Evolutionary conservation across 1,140 invertebrate genomes (phyloP).

Genomic region (Papilio dardanus): DNA sequence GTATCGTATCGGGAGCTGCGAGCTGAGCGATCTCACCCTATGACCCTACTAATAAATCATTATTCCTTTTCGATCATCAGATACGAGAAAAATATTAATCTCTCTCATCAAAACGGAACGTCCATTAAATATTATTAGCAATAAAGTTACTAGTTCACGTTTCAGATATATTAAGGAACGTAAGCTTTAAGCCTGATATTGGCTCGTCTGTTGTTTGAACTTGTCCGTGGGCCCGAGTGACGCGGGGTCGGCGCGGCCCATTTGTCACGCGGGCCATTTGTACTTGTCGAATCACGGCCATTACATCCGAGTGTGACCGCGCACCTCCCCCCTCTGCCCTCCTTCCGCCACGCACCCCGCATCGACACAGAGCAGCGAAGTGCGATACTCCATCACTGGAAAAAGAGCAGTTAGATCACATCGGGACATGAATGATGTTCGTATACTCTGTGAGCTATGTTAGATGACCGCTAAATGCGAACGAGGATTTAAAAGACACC

Average conservation of each 20-base stretch:
- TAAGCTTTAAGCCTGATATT: constrained; percentile 67
- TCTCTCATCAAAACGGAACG: constrained; percentile 44
- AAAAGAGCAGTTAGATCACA: constrained; percentile 28
- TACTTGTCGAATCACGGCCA: constrained; percentile 82
- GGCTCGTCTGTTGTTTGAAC: constrained; percentile 65
- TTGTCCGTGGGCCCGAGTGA: constrained; percentile 63
- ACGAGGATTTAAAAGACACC: constrained; percentile 56
- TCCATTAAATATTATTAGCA: constrained; percentile 57
- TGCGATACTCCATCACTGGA: constrained; percentile 18
- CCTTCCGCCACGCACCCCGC: constrained; percentile 53
- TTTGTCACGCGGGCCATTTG: constrained; percentile 80
- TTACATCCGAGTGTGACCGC: constrained; percentile 79
- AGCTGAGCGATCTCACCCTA: constrained; percentile 61
- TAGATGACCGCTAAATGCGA: constrained; percentile 49
- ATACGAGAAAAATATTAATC: constrained; percentile 41
- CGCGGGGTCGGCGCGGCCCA: constrained; percentile 73
- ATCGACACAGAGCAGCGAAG: constrained; percentile 57
- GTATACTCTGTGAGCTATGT: neutral
- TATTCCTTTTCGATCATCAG: constrained; percentile 45
- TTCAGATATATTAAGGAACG: constrained; percentile 60
- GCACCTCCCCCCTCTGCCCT: constrained; percentile 57
- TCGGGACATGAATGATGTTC: neutral
- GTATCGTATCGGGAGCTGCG: constrained; percentile 61
- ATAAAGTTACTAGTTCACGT: constrained; percentile 55
- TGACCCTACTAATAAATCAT: constrained; percentile 51